Evolutionary conservation across 2,113 vertebrate species (phyloP).

Genomic region (Odobenus rosmarus): DNA sequence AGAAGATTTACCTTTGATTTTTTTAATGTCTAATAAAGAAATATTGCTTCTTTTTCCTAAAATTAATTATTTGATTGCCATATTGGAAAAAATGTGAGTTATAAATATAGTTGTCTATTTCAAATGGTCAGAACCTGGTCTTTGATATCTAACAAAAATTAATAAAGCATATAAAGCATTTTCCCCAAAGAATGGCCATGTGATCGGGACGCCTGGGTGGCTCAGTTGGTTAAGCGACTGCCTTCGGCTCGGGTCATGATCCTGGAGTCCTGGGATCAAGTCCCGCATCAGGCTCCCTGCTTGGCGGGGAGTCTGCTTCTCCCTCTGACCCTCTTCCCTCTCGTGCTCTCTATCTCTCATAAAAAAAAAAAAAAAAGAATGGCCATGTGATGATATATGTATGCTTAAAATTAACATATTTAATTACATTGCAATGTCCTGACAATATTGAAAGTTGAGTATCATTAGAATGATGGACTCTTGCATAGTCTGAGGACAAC

Average conservation of each 20-base stretch:
- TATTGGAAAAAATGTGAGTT: conserved; percentile 5
- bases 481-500: neutral
- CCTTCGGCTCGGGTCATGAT: too few relatives aligned
- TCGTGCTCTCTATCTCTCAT: too few relatives aligned
- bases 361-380: too few relatives aligned
- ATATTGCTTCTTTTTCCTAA: neutral
- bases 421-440: neutral
- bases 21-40: conserved; percentile 36
- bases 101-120: neutral
- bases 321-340: too few relatives aligned
- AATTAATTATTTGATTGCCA: neutral
- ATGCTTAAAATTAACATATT: neutral
- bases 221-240: too few relatives aligned
- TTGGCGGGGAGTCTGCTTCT: too few relatives aligned
- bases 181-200: neutral
- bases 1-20: neutral
- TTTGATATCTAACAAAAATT: neutral
- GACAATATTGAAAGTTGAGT: neutral
- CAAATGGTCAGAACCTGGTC: neutral
- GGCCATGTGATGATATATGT: neutral
- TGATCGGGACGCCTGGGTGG: too few relatives aligned
- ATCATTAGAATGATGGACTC: neutral
- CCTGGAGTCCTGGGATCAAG: too few relatives aligned
- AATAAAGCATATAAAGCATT: neutral
- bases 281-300: too few relatives aligned